Conservation (phyloP, 2,113 vertebrate genomes). For the Struthidea cinerea region DNA sequence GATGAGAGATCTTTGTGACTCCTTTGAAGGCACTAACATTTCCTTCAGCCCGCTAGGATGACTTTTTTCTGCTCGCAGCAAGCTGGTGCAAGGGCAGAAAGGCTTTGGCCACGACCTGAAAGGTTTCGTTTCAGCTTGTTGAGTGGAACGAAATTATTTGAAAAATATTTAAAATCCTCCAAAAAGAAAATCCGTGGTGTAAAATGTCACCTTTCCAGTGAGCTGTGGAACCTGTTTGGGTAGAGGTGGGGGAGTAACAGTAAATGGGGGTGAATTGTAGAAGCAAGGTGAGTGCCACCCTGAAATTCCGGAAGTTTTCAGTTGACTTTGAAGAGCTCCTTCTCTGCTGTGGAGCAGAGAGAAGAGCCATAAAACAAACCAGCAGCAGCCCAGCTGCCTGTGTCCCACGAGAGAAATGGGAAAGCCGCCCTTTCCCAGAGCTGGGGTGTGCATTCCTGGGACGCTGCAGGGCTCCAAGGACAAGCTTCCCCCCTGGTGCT, state of each 20-base stretch:
- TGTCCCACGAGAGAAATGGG: rapidly evolving
- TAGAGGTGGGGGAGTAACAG: background rate
- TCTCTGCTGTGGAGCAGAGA: background rate
- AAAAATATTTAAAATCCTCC: background rate
- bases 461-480: background rate
- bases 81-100: background rate
- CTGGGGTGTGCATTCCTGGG: background rate
- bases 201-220: background rate
- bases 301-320: background rate
- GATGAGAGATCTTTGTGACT: background rate
- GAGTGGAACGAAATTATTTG: background rate
- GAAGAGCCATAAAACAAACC: background rate
- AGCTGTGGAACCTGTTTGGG: background rate
- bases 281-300: background rate
- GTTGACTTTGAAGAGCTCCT: background rate
- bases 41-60: background rate
- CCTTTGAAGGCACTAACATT: background rate
- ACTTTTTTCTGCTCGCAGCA: background rate
- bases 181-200: background rate
- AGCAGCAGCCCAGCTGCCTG: background rate
- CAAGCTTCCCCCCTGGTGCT: background rate
- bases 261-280: background rate
- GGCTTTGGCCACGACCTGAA: background rate
- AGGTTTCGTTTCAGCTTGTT: background rate
- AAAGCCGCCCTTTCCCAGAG: background rate